These are phyloP conservation scores for Cheracebus regulus DNA, from an alignment of 2,797 vertebrate genomes.

Conservation along the genomic window DNA sequence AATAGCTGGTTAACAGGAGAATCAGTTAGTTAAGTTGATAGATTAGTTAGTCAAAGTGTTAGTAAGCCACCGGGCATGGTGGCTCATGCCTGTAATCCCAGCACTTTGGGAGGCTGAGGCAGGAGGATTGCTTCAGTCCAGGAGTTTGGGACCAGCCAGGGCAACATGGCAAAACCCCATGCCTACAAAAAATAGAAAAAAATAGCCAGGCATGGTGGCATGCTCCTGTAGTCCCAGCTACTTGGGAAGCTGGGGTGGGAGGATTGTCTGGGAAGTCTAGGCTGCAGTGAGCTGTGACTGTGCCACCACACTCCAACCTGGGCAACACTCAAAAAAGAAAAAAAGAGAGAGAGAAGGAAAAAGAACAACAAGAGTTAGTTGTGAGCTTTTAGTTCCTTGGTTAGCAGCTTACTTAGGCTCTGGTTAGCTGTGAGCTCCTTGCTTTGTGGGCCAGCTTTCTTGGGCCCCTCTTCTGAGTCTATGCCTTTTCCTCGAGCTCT, in stretches of 20 bases:
- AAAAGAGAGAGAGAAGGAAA: too few relatives aligned
- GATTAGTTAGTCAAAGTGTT: background rate
- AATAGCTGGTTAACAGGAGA: background rate
- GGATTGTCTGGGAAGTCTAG: background rate
- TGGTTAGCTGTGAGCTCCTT: background rate
- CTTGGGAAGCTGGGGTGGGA: too few relatives aligned
- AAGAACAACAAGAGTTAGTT: background rate
- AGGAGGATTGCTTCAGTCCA: background rate
- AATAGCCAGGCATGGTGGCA: too few relatives aligned
- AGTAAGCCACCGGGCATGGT: background rate
- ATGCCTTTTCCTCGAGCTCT: background rate
- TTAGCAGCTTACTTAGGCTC: background rate
- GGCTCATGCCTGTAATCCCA: background rate
- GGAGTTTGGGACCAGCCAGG: too few relatives aligned
- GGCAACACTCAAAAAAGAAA: too few relatives aligned
- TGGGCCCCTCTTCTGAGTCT: background rate
- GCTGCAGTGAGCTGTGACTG: background rate
- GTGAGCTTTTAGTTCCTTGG: background rate
- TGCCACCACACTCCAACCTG: background rate
- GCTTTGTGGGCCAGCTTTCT: background rate
- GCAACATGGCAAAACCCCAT: too few relatives aligned
- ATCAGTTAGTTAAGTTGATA: background rate
- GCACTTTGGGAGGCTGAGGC: background rate
- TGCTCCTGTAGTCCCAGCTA: too few relatives aligned
- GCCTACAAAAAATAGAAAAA: too few relatives aligned